Evolutionary conservation across 2,888 invertebrate species (phyloP).

Genomic region (Osedax fenrisi): DNA sequence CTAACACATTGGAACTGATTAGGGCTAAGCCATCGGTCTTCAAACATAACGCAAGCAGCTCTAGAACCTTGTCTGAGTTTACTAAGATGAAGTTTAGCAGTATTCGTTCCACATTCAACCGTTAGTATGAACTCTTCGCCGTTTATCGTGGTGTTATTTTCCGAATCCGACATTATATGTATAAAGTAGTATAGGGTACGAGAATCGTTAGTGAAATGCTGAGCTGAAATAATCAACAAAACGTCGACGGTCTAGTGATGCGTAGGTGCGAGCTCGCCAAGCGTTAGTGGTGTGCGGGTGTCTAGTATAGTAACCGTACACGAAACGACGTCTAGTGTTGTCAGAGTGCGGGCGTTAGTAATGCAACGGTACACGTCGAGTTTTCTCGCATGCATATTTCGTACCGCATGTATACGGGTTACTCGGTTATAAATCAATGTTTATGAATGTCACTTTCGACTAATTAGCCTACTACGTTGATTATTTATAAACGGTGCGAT

Average conservation of each 20-base stretch:
- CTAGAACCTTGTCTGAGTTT: conserved; percentile 51
- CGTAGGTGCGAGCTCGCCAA: background rate
- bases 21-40: conserved; percentile 51
- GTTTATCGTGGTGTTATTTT: background rate
- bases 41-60: conserved; percentile 51
- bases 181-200: background rate
- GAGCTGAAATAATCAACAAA: background rate
- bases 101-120: conserved; percentile 48
- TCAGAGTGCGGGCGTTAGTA: background rate
- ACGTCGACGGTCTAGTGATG: background rate
- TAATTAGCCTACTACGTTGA: too few species aligned
- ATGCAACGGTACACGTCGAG: background rate
- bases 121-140: conserved; percentile 38
- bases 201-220: background rate
- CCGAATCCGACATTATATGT: background rate
- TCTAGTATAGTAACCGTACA: background rate
- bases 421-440: too few species aligned
- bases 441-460: too few species aligned
- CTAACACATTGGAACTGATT: conserved; percentile 53
- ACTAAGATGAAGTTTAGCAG: conserved; percentile 47
- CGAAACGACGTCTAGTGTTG: background rate
- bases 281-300: background rate
- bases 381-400: too few species aligned
- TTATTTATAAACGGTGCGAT: too few species aligned
- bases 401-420: too few species aligned